phyloP scores from a whole-genome alignment of 2,113 vertebrate species.

The Falcunculus frontatus region DNA sequence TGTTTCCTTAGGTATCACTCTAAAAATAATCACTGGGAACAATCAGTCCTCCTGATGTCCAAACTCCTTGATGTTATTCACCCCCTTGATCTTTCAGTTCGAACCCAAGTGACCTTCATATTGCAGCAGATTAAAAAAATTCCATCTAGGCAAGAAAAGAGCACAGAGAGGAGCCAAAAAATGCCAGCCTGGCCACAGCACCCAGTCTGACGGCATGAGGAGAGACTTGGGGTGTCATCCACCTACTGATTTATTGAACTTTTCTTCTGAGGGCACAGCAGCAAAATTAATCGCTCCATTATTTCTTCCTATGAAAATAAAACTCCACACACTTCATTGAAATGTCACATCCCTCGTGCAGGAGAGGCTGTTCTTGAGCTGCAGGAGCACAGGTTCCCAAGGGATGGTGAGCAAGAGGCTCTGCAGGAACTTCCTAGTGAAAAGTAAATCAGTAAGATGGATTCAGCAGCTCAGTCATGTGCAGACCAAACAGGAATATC shows the following conservation, averaged over 20 bases:
- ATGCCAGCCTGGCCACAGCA: not conserved
- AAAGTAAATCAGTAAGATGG: not conserved
- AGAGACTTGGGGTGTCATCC: not conserved
- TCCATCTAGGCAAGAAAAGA: not conserved
- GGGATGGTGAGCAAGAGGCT: not conserved
- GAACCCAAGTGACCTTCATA: not conserved
- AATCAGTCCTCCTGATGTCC: not conserved
- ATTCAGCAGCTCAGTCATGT: accelerated
- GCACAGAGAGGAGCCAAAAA: not conserved
- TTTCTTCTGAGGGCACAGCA: not conserved
- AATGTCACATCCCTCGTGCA: not conserved
- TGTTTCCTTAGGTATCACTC: not conserved
- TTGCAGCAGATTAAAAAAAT: not conserved
- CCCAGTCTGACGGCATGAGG: not conserved
- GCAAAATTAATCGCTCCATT: constrained; percentile 13
- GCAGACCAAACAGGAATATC: not conserved
- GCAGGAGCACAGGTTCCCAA: not conserved
- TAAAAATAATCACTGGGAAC: not conserved
- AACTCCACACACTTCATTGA: not conserved
- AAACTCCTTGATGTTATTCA: not conserved
- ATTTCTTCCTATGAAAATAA: constrained; percentile 9
- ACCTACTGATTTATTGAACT: not conserved
- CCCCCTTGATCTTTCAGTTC: too few relatives aligned
- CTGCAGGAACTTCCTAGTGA: accelerated
- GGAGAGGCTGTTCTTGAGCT: not conserved